Evolutionary conservation across 2,797 vertebrate species (phyloP), one percentile per base, ranked within the genome.

Genomic region (Garrulus glandarius): DNA sequence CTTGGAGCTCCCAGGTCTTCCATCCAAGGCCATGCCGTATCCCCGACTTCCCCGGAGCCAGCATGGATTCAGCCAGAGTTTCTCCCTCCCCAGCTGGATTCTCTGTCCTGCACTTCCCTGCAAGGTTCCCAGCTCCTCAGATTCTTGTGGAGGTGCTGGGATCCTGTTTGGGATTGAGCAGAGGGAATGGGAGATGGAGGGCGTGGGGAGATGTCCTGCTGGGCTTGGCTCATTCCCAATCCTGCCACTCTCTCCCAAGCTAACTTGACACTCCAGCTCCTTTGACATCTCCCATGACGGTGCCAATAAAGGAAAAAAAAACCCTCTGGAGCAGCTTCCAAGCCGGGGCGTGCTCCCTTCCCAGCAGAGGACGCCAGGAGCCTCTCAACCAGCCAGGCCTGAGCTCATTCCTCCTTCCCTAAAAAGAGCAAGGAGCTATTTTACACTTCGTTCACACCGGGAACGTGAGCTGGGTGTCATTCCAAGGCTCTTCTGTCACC

Each of bases 351-450:
- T 36, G 79, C 64, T 76, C 69, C 80, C 23, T 69, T 82, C 44
- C 30, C 52, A 8, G 10, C 0, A 0, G 60, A 88, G 27, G 57
- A 77, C 4, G 57, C 67, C 71, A 75, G 85, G 63, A 86, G 60
- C 15, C 67, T 71, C 61, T 52, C 49, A 8, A 1, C 36, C 14
- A 6, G 37, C 55, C 91, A 56, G 46, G 49, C 50, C 74, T 19
- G 8, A 0, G 1, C 70, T 82, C 91, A 56, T 69, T 69, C 57
- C 65, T 90, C 64, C 93, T 90, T 77, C 53, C 89, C 94, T 95
- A 96, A 95, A 93, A 96, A 84, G 88, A 96, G 89, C 92, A 82
- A 88, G 86, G 92, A 87, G 84, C 64, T 94, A 95, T 95, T 96
- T 96, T 89, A 77, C 92, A 97, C 84, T 91, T 96, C 88, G 9